phyloP scores from a whole-genome alignment of 2,888 invertebrate species.

The Athripsodes cinereus region DNA sequence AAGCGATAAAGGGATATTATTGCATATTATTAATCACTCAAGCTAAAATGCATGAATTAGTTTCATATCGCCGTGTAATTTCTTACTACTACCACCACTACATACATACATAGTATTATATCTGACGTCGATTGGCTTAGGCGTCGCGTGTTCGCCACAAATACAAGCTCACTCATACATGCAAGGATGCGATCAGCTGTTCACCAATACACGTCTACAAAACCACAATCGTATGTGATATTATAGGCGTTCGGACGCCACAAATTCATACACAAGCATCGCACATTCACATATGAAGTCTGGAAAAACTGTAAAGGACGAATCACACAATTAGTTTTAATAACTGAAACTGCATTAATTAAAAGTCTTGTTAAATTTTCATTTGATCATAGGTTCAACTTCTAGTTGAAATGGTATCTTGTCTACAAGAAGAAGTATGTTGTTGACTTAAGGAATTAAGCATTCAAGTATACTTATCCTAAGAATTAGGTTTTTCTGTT shows the following conservation, averaged over 20 bases:
- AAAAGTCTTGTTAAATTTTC: too few relatives aligned
- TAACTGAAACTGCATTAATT: too few relatives aligned
- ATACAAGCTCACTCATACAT: constrained; percentile 11
- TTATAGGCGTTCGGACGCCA: background rate
- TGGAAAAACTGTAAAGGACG: constrained; percentile 14
- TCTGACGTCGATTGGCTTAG: constrained; percentile 12
- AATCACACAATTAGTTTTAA: background rate
- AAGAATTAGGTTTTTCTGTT: too few relatives aligned
- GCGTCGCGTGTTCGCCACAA: constrained; percentile 17
- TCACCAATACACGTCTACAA: constrained; percentile 20
- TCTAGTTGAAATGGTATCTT: too few relatives aligned
- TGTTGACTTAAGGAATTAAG: too few relatives aligned
- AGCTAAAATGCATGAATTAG: background rate
- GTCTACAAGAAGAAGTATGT: too few relatives aligned
- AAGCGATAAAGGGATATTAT: too few relatives aligned
- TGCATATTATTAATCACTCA: background rate
- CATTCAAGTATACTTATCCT: too few relatives aligned
- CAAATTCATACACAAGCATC: constrained; percentile 8
- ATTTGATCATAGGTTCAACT: too few relatives aligned
- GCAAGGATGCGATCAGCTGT: constrained; percentile 23
- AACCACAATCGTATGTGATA: background rate
- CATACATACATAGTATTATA: background rate
- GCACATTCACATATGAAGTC: constrained; percentile 7
- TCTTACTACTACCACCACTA: background rate
- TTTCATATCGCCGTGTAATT: constrained; percentile 1